Conservation (phyloP, 2,797 vertebrate species). For the Urocyon cinereoargenteus region DNA sequence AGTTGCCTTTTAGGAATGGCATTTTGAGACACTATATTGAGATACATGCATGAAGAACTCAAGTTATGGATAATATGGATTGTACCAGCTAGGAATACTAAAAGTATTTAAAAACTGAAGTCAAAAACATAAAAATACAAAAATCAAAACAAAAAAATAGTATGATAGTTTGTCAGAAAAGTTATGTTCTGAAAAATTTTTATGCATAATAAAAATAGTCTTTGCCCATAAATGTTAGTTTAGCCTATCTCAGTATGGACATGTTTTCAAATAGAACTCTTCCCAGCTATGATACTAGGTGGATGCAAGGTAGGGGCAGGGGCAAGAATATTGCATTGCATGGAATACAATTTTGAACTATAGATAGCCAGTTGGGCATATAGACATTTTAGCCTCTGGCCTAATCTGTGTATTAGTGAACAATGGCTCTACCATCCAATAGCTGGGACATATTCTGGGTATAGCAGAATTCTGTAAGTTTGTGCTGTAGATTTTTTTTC, state of each 20-base stretch:
- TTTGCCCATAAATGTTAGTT: conserved; percentile 51
- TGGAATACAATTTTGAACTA: conserved; percentile 23
- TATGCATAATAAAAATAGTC: conserved; percentile 33
- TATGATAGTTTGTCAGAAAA: conserved; percentile 13
- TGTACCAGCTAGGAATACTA: neutral
- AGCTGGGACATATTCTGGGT: neutral
- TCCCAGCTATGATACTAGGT: neutral
- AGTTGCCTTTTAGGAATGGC: neutral
- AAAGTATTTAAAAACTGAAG: conserved; percentile 39
- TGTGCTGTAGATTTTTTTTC: conserved; percentile 30
- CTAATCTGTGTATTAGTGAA: conserved; percentile 6
- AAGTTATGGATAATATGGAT: neutral
- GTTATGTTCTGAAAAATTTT: neutral
- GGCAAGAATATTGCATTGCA: neutral
- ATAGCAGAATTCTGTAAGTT: conserved; percentile 20
- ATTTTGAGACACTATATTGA: conserved; percentile 9
- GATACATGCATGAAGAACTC: neutral
- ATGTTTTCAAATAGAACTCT: conserved; percentile 38
- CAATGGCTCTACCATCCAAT: neutral
- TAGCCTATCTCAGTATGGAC: conserved; percentile 66
- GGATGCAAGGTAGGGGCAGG: neutral
- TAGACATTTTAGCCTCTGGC: conserved; percentile 27
- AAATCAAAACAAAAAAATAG: neutral
- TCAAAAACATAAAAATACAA: neutral
- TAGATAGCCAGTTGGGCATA: neutral